Base-by-base conservation (phyloP, 2,888 invertebrate genomes). In the Perizoma affinitatum region DNA sequence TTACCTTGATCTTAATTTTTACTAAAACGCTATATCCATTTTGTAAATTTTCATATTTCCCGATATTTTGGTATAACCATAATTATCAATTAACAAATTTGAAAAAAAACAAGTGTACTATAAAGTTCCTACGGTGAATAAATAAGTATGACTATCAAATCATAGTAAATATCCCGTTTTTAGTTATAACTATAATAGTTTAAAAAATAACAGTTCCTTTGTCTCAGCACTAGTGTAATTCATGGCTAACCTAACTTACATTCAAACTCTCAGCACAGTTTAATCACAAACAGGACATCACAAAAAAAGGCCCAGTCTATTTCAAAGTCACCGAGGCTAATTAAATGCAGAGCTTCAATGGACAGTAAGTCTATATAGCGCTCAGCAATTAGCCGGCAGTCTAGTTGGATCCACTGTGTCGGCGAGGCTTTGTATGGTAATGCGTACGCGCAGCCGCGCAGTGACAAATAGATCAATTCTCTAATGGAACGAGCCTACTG, bases 401-500 rank as follows among this genome's bases (percentile, higher is more conserved):
- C 44, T 42, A 34, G 40, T 41, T 41, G 42, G 9, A 45, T 45
- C 22, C 22, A 45, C 54, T 43, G 48, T 40, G 54, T 11, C 62
- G 53, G 58, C 54, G 49, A 7, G 10, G 55, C 58, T 63, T 63
- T 62, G 62, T 62, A 62, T 61, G 61, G 54, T 57, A 61, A 61
- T 62, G 57, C 52, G 61, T 42, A 35, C 11, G 51, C 49, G 41
- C 49, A 54, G 55, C 49, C 46, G 36, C 36, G 45, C 55, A 43
- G 53, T 55, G 58, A 59, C 63, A 63, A 58, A 63, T 58, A 63
- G 58, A 55, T 63, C 63, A 63, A 58, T 63, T 58, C 62, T 58
- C 40, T 6, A 61, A 59, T 35, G 49, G 49, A 54, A 50, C 49
- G 54, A 46, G 54, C 43, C 41, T 59, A 46, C 54, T 46, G 59